These are phyloP conservation scores for Penaeus japonicus DNA, from an alignment of 1,140 invertebrate species.

Conservation along the genomic window DNA sequence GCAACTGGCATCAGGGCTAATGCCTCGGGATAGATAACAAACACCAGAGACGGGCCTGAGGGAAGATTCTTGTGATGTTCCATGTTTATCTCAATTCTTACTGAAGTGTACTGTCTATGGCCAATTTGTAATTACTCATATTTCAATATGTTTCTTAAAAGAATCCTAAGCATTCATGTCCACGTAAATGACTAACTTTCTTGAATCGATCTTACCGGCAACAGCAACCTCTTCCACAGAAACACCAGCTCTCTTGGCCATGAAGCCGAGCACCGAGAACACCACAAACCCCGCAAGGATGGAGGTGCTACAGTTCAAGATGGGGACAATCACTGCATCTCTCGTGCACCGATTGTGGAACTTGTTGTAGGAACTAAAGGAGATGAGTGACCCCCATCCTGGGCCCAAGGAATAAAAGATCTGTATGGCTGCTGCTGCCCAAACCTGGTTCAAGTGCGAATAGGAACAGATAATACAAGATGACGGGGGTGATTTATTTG, in stretches of 20 bases:
- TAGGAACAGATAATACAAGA: neutral
- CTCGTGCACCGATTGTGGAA: slow-evolving; percentile 46
- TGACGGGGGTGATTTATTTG: too few species aligned
- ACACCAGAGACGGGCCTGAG: slow-evolving; percentile 66
- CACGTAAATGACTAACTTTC: too few species aligned
- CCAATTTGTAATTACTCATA: too few species aligned
- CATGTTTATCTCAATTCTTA: neutral
- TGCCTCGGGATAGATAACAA: slow-evolving; percentile 70
- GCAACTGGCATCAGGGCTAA: slow-evolving; percentile 66
- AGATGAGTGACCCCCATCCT: slow-evolving; percentile 83
- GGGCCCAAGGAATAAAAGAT: slow-evolving; percentile 87
- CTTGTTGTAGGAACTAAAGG: slow-evolving; percentile 81
- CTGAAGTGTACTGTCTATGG: too few species aligned
- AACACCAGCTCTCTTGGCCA: slow-evolving; percentile 74
- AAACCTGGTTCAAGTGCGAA: slow-evolving; percentile 62
- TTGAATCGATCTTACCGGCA: slow-evolving; percentile 40
- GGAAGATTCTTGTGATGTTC: neutral
- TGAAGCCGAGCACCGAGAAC: slow-evolving; percentile 70
- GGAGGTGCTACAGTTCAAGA: slow-evolving; percentile 58
- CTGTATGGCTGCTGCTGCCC: slow-evolving; percentile 87
- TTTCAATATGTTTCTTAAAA: too few species aligned
- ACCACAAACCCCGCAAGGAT: slow-evolving; percentile 62
- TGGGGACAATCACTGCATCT: slow-evolving; percentile 55
- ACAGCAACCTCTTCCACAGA: slow-evolving; percentile 47
- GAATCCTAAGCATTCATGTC: too few species aligned